Evolutionary conservation across 1,140 invertebrate species (phyloP), one percentile per base, ranked within the genome.

Genomic region (Ceratina calcarata): DNA sequence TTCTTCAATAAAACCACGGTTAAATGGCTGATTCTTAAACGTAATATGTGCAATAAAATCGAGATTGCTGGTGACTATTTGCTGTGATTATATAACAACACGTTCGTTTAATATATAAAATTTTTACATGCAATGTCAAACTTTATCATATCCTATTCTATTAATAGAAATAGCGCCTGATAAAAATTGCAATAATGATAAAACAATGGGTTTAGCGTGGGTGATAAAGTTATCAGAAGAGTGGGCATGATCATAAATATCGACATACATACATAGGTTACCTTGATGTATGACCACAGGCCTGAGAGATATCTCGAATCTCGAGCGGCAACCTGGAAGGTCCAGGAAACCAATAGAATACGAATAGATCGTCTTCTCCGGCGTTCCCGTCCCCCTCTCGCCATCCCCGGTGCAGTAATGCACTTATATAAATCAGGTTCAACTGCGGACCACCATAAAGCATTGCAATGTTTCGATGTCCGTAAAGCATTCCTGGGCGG

Each of bases 351-450:
- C 80, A 27, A 82, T 82, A 82, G 75, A 72, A 78, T 81, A 81
- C 80, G 80, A 81, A 81, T 81, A 80, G 72, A 66, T 61, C 45
- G 74, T 73, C 80, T 62, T 68, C 51, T 24, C 58, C 49, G 13
- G 51, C 71, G 22, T 24, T 20, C 71, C 58, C 55, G 62, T 45
- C 20, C 78, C 62, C 15, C 15, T 32, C 16, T 24, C 69, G 67
- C 69, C 73, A 70, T 62, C 70, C 86, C 73, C 78, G 88, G 85
- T 89, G 88, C 87, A 88, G 92, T 92, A 92, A 93, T 93, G 92
- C 92, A 93, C 91, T 92, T 93, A 93, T 93, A 93, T 93, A 93
- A 93, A 93, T 93, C 92, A 93, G 89, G 91, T 93, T 93, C 92
- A 93, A 91, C 87, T 88, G 85, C 81, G 91, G 92, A 93, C 92